Evolutionary conservation across 2,888 invertebrate genomes (phyloP), one percentile per base, ranked within the genome.

Genomic region (Eurytoma adleriae): DNA sequence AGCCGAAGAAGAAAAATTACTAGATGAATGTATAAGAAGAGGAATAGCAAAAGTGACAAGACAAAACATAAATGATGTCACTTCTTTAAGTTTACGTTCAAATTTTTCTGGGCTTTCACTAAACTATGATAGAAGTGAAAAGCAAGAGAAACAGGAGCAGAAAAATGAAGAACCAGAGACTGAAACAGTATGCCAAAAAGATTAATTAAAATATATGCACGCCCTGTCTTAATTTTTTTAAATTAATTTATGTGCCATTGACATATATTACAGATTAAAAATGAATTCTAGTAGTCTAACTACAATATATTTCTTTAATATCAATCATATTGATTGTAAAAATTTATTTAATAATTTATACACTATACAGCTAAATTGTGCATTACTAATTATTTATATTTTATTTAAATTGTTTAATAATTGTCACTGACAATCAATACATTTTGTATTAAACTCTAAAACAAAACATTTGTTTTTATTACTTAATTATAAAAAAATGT

Each of bases 21-120:
- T 95, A 0, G 94, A 94, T 59, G 94, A 94, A 87, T 95, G 94
- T 84, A 94, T 94, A 84, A 92, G 93, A 86, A 93, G 93, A 48
- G 94, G 94, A 56, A 94, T 94, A 87, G 93, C 93, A 18, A 93
- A 93, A 92, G 93, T 74, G 50, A 81, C 78, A 16, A 30, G 79
- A 48, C 82, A 82, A 81, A 79, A 78, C 56, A 72, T 83, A 27
- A 64, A 80, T 50, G 79, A 82, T 59, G 77, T 82, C 68, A 71
- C 80, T n/a, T 78, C 82, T 57, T 48, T 82, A 62, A 80, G 80
- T 66, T 78, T 82, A 12, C 50, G 70, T 12, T 52, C 70, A n/a
- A 80, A 78, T 57, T 52, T 74, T 74, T 70, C 79, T 2, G 48
- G 50, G 24, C 57, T 70, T 24, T 61, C 74, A 27, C 48, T 69